Base-by-base conservation (phyloP, 2,113 vertebrate genomes). In the Pomatorhinus ruficollis region DNA sequence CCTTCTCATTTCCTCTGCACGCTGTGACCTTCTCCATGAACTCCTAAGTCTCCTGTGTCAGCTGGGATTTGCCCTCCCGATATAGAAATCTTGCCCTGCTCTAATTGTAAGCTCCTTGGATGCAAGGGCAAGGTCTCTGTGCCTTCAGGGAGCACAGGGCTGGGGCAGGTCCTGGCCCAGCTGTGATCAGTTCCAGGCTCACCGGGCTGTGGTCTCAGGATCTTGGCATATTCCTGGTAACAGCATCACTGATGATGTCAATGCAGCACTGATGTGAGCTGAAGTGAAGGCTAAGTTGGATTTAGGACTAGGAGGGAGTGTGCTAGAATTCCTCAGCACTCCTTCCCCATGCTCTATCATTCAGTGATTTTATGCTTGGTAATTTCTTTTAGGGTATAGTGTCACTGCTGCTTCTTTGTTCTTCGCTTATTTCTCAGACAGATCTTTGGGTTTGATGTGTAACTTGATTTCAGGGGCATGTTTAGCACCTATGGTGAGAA, bases 11-110 rank as follows among this genome's bases (percentile, higher is more conserved):
- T 88, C 83, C 79, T 68, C 6, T 35, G 56, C 65, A 3, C 33
- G 6, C 93, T 19, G 56, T 95, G 59, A 89, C 89, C 90, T 92
- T 85, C 83, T 88, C 2, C 15, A 2, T 6, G 72, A 92, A 59
- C 87, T 90, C 54, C 93, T 96, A 90, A 96, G 94, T 94, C 91
- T 81, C 53, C 60, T 25, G 22, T 87, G 88, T 90, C 77, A 88
- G 75, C 88, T 91, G 82, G 95, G 94, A 97, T 97, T 97, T 97
- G 83, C 57, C 78, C 75, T 93, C 95, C 94, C 50, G 0, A 89
- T 91, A 96, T 95, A 97, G 95, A 93, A 96, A 50, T 81, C 60
- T 93, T 82, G 44, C 61, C 37, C 37, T 95, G 18, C 85, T 89
- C 68, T 91, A 35, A 47, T 1, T 84, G 82, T 96, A 96, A 97